Evolutionary conservation across 1,140 invertebrate species (phyloP), one percentile per base, ranked within the genome.

Genomic region (Caenorhabditis tropicalis): DNA sequence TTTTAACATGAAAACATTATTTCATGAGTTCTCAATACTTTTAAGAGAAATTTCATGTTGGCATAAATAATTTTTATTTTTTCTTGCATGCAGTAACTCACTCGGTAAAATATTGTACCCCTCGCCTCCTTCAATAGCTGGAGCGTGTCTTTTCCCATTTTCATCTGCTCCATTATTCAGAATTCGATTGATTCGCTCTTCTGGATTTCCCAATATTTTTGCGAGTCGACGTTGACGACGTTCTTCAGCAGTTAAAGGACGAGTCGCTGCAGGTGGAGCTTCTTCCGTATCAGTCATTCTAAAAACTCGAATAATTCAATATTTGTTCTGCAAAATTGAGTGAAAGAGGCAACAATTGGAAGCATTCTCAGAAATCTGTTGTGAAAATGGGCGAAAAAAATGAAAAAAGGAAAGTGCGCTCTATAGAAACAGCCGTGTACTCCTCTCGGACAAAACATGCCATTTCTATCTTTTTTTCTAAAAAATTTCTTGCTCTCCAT

Each of bases 51-150:
- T 43, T 43, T 43, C 12, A 43, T 43, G 5, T 16, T 36, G 0
- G 31, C 12, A 6, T 19, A 2, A n/a, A 51, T 6, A 51, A 16
- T 19, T 10, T 51, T 10, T 6, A 51, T 15, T 51, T 33, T 27
- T 33, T 1, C n/a, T n/a, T n/a, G n/a, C n/a, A n/a, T n/a, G n/a
- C n/a, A n/a, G n/a, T 12, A 74, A 65, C 65, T 74, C 65, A 74
- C 65, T 74, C 36, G 65, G 65, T 1, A 74, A 24, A 39, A 81
- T 51, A 36, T 56, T 82, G 43, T 70, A 82, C 5, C 46, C 82
- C 9, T 82, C 82, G 3, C 82, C 82, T 27, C 82, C 82, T 58
- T 82, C 82, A 21, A 82, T 82, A 10, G 82, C 82, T n/a, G 82
- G 82, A 3, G 82, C 82, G 24, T 82, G 56, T 49, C 82, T 19